phyloP scores from a whole-genome alignment of 2,888 invertebrate genomes.

The Dicranocentrus wangi region DNA sequence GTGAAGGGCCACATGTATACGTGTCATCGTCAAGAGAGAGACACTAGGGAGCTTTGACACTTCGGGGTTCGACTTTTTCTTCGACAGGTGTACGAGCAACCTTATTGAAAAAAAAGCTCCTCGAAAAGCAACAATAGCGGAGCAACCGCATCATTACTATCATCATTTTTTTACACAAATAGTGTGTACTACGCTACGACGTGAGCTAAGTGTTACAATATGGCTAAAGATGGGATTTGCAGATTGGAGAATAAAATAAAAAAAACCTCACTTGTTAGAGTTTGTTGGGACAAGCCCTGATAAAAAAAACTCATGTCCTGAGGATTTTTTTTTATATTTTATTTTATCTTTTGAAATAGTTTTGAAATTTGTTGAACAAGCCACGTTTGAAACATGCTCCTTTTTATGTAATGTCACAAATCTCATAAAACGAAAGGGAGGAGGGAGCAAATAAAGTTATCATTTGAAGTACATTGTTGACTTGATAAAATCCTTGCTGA shows the following conservation, averaged over 20 bases:
- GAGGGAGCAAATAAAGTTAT: slow-evolving; percentile 19
- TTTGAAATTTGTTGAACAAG: not conserved
- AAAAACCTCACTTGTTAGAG: not conserved
- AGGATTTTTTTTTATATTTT: too few relatives aligned
- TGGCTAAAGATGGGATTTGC: not conserved
- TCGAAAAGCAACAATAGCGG: not conserved
- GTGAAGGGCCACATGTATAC: slow-evolving; percentile 25
- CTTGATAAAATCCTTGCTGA: slow-evolving; percentile 12
- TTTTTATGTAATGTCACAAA: not conserved
- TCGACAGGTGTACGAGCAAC: slow-evolving; percentile 17
- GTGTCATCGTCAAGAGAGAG: not conserved
- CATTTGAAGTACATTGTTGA: slow-evolving; percentile 18
- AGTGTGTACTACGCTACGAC: too few relatives aligned
- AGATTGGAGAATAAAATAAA: not conserved
- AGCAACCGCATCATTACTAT: not conserved
- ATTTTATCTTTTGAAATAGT: not conserved
- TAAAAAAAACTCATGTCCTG: not conserved
- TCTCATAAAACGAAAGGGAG: not conserved
- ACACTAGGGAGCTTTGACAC: slow-evolving; percentile 22
- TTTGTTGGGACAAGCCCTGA: slow-evolving; percentile 2
- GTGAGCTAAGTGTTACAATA: not conserved
- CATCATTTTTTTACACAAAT: slow-evolving; percentile 2
- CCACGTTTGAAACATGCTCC: not conserved
- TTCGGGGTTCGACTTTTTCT: not conserved
- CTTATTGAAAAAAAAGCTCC: not conserved